Evolutionary conservation across 2,888 invertebrate species (phyloP), one percentile per base, ranked within the genome.

Genomic region (Cenopis cana): DNA sequence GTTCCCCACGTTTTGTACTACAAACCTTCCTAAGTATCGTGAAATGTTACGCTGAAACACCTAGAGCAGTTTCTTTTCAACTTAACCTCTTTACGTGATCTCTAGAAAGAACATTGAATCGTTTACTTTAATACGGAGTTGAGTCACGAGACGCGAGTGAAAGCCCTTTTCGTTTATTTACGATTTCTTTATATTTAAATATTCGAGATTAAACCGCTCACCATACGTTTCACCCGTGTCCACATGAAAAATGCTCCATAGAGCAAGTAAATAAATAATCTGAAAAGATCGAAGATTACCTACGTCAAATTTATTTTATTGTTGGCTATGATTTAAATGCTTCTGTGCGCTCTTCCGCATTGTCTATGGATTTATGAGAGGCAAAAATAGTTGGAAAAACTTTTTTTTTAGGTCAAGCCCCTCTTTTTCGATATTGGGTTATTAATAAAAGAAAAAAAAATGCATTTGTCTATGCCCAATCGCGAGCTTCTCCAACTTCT

Each of bases 81-180:
- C 49, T 61, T 70, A 71, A 61, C 67, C 67, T 55, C 54, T 67
- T 71, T 67, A 67, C 71, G 71, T 71, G 71, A 71, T 71, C 67
- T 41, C 46, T 36, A 69, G 59, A 65, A 65, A 70, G 76, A 81
- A 78, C 82, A 82, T 81, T 81, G 79, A 83, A 82, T 82, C 82
- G 80, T 83, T 85, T 86, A 85, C 82, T 82, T 80, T 84, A 85
- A 86, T 85, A 61, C 55, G 71, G 67, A 49, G 67, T 65, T 66
- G 59, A 70, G 70, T 70, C 84, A 85, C 81, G 79, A 87, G 82
- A 88, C 90, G 88, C 89, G 89, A 89, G 90, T 88, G 90, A 91
- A 91, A 91, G 90, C 86, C 81, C 81, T 82, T 78, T 76, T 74
- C 77, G 77, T 81, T 80, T 82, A 84, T 87, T 81, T 78, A 77